Base-by-base conservation (phyloP, 2,888 invertebrate genomes). In the Priocnemis perturbator region DNA sequence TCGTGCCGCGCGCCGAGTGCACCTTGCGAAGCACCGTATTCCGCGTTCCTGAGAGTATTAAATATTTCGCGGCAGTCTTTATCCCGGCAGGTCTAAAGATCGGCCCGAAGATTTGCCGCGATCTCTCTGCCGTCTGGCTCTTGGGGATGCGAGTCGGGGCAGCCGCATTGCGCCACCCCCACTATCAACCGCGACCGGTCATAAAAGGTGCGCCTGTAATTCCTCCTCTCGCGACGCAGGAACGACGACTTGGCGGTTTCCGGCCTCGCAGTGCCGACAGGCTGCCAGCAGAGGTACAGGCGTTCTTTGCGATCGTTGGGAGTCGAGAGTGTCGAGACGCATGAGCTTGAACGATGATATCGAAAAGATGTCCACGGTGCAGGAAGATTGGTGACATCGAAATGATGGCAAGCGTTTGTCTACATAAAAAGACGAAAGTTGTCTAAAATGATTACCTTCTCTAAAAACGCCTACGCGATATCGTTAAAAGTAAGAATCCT, bases 91-190 rank as follows among this genome's bases (percentile, higher is more conserved):
- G 5, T 52, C 56, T 52, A 47, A 20, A 26, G 44, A 48, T 23
- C 61, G 19, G 37, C 45, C n/a, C 15, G 17, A 57, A 66, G 66
- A 69, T 74, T 67, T 57, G 55, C 47, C 30, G 50, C 71, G 63
- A 73, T 60, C 63, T 61, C 71, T 65, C 66, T 68, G 65, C 67
- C 73, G 37, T 37, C 37, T 37, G 37, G 37, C 64, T 69, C 68
- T 71, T 69, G 65, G 57, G 74, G 76, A 78, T 78, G 76, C 78
- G 30, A 77, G 71, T 71, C 77, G 66, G 78, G 73, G 66, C 63
- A 77, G 71, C 73, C 77, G 79, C 79, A 79, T 77, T 79, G 79
- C 79, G 79, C 79, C 73, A 79, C 73, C 79, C 77, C 77, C 79
- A 79, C 79, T 79, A 75, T 79, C 71, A 69, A 48, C 68, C 63